Evolutionary conservation across 1,140 invertebrate genomes (phyloP), one percentile per base, ranked within the genome.

Genomic region (Pygmarrhopalites habei): DNA sequence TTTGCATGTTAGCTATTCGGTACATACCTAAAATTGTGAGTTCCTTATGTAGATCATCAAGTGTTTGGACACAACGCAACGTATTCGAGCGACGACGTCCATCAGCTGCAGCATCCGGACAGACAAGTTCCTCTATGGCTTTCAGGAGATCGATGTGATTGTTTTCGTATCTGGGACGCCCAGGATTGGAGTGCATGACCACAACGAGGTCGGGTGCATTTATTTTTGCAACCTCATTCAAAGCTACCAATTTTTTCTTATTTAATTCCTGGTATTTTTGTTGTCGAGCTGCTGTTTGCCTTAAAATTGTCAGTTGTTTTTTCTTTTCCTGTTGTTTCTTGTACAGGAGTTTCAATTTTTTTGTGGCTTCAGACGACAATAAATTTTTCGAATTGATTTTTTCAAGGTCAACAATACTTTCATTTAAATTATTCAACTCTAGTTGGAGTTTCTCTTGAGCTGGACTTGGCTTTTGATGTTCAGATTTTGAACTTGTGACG

Each of bases 81-180:
- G 32, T 23, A 14, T 64, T 58, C 23, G 58, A 47, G 35, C 62
- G 52, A 30, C 65, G 44, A 32, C 60, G 58, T 19, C 63, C 66
- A 52, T 67, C 56, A 15, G 70, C 64, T 10, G 63, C 59, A 52
- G 63, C 29, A 21, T 62, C 66, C 52, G 29, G 39, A 21, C 39
- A 53, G 43, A 53, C 71, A 62, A 72, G 62, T 17, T 69, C 64
- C 14, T 62, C 53, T 3, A 72, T 68, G 10, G 64, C 53, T 55
- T 71, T 44, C 53, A 73, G 49, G 15, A 72, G 58, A 15, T 46
- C 46, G n/a, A 67, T 69, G 35, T 71, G 69, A 57, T 64, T 58
- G 21, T 51, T 60, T 61, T 71, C 67, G 15, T 65, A 2, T 23
- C 67, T 23, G 2, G 69, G 69, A 15, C 64, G 35, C 4, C 68